Evolutionary conservation across 2,888 invertebrate species (phyloP).

Genomic region (Silvanus unidentatus): DNA sequence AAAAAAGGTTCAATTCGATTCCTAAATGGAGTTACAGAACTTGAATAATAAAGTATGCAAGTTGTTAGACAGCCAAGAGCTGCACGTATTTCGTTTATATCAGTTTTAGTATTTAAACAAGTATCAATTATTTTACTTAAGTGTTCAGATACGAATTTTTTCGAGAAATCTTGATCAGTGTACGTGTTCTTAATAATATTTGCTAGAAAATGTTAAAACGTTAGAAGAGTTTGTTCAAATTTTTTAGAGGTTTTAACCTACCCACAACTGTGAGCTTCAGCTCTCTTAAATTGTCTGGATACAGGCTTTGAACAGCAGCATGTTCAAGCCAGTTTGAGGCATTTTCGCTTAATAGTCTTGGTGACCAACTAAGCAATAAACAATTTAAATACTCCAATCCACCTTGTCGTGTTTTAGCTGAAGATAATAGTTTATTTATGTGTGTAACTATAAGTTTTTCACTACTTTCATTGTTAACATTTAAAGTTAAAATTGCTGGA

Average conservation of each 20-base stretch:
- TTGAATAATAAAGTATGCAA: slow-evolving; percentile 23
- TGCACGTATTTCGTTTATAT: slow-evolving; percentile 16
- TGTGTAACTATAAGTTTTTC: slow-evolving; percentile 18
- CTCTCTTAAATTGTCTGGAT: slow-evolving; percentile 22
- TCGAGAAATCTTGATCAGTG: slow-evolving; percentile 23
- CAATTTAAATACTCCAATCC: slow-evolving; percentile 25
- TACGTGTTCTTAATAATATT: slow-evolving; percentile 20
- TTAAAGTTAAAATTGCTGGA: slow-evolving; percentile 15
- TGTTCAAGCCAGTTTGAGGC: slow-evolving; percentile 21
- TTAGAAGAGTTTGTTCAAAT: background rate
- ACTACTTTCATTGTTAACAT: slow-evolving; percentile 17
- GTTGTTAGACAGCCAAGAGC: slow-evolving; percentile 19
- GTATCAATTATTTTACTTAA: slow-evolving; percentile 24
- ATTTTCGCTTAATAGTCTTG: slow-evolving; percentile 17
- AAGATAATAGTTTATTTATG: slow-evolving; percentile 22
- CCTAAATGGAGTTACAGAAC: slow-evolving; percentile 23
- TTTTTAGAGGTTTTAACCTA: slow-evolving; percentile 1
- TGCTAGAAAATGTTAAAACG: slow-evolving; percentile 10
- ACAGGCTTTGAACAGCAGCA: slow-evolving; percentile 19
- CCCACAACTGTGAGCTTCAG: slow-evolving; percentile 17
- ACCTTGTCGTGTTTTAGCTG: slow-evolving; percentile 19
- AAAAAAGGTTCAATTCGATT: slow-evolving; percentile 22
- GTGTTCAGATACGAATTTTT: slow-evolving; percentile 25
- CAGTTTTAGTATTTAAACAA: slow-evolving; percentile 19
- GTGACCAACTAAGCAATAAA: slow-evolving; percentile 18